Percentiles rank a stretch among this genome's conserved stretches.
Evolutionary conservation across 64 coral and sea anemone genomes (phyloP).

Genomic region (Astreopora myriophthalma): DNA sequence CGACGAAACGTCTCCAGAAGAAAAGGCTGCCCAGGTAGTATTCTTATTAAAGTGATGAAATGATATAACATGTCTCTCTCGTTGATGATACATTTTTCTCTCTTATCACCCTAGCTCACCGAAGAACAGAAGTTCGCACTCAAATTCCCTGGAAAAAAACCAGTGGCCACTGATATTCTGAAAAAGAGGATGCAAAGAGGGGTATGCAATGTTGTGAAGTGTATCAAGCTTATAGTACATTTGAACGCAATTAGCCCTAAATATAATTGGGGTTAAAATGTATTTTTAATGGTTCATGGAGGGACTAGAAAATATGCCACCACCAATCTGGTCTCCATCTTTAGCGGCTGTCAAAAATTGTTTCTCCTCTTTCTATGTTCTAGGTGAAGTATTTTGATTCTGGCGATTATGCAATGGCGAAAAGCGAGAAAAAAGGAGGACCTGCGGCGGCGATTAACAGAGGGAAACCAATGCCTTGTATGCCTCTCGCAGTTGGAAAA

Average conservation of each 20-base stretch:
- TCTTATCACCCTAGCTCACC: conserved; percentile 67
- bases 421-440: conserved; percentile 86
- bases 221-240: background rate
- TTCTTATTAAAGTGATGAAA: background rate
- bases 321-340: background rate
- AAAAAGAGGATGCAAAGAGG: conserved; percentile 97
- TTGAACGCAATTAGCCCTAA: background rate
- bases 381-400: conserved; percentile 99
- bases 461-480: conserved; percentile 53
- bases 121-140: conserved; percentile 92
- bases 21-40: background rate
- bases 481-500: conserved; percentile 78
- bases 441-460: conserved; percentile 41
- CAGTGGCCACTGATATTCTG: conserved; percentile 85
- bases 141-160: conserved; percentile 92
- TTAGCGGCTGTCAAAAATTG: too few species aligned
- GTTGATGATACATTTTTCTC: background rate
- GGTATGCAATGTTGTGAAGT: conserved; percentile 75
- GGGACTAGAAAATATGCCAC: background rate
- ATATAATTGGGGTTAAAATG: background rate
- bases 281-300: background rate
- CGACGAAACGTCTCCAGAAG: conserved; percentile 14
- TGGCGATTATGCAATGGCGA: conserved; percentile 97
- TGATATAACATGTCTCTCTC: background rate
- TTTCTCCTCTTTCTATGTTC: background rate